These are phyloP conservation scores for Gavialis gangeticus DNA, from an alignment of 2,113 vertebrate genomes.

Conservation along the genomic window DNA sequence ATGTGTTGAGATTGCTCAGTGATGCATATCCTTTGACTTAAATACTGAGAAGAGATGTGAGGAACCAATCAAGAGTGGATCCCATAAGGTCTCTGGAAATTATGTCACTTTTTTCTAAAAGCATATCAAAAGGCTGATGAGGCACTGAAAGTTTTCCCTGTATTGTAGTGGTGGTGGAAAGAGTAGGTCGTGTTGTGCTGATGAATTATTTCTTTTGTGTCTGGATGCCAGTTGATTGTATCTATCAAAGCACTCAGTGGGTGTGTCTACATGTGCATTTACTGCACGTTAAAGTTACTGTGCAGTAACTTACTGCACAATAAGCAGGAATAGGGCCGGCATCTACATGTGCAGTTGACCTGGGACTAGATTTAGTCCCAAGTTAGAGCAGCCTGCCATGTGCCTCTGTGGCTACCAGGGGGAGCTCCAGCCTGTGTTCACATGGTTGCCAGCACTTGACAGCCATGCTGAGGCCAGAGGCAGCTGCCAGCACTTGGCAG, in stretches of 20 bases:
- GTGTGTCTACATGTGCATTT: too few species aligned
- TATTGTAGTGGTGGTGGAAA: not conserved
- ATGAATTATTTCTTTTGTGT: not conserved
- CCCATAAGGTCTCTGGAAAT: not conserved
- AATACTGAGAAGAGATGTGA: not conserved
- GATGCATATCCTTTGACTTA: not conserved
- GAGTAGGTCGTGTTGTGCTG: not conserved
- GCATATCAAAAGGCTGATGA: not conserved
- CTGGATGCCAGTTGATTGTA: not conserved
- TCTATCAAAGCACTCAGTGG: not conserved
- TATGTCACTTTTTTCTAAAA: not conserved
- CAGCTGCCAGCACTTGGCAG: too few species aligned
- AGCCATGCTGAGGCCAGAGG: too few species aligned
- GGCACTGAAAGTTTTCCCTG: not conserved
- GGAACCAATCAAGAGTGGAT: not conserved
- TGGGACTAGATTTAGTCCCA: too few species aligned
- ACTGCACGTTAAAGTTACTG: too few species aligned
- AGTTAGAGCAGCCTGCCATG: too few species aligned
- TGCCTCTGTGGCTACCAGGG: too few species aligned
- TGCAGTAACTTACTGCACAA: too few species aligned
- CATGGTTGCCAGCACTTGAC: too few species aligned
- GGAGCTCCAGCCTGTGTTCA: too few species aligned
- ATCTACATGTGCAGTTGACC: too few species aligned
- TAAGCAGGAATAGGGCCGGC: too few species aligned
- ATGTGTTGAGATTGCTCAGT: not conserved